Evolutionary conservation across 2,797 vertebrate species (phyloP).

Genomic region (Vipera ursinii): DNA sequence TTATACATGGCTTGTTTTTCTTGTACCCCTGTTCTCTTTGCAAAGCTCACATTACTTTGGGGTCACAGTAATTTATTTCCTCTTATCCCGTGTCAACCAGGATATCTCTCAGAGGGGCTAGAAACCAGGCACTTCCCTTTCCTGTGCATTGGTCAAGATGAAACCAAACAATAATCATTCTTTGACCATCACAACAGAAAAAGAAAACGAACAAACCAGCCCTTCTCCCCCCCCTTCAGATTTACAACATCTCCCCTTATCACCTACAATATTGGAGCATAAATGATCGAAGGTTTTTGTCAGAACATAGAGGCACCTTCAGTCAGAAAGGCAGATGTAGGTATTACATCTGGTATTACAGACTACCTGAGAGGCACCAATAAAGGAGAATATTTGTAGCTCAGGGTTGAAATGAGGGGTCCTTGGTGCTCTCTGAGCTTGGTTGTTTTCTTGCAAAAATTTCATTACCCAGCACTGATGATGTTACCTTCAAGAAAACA

Average conservation of each 20-base stretch:
- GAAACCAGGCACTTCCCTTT: slow-evolving; percentile 55
- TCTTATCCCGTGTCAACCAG: slow-evolving; percentile 27
- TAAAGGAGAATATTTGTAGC: background rate
- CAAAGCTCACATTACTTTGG: background rate
- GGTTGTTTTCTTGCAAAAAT: background rate
- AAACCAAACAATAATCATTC: slow-evolving; percentile 47
- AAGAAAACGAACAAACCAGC: background rate
- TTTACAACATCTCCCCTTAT: slow-evolving; percentile 32
- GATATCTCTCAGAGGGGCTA: slow-evolving; percentile 26
- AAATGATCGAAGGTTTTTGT: background rate
- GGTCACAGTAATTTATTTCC: slow-evolving; percentile 32
- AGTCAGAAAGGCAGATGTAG: background rate
- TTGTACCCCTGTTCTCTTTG: background rate
- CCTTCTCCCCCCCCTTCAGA: background rate
- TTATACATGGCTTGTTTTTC: background rate
- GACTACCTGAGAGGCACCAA: background rate
- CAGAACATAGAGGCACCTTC: background rate
- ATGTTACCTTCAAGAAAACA: background rate
- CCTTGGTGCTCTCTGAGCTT: background rate
- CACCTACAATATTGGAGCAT: fast-evolving
- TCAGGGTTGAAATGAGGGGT: background rate
- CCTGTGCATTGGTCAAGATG: slow-evolving; percentile 57
- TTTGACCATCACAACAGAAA: slow-evolving; percentile 30
- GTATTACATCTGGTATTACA: background rate
- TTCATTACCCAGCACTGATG: background rate